Evolutionary conservation across 2,113 vertebrate genomes (phyloP).

Genomic region (Trematomus loennbergii): DNA sequence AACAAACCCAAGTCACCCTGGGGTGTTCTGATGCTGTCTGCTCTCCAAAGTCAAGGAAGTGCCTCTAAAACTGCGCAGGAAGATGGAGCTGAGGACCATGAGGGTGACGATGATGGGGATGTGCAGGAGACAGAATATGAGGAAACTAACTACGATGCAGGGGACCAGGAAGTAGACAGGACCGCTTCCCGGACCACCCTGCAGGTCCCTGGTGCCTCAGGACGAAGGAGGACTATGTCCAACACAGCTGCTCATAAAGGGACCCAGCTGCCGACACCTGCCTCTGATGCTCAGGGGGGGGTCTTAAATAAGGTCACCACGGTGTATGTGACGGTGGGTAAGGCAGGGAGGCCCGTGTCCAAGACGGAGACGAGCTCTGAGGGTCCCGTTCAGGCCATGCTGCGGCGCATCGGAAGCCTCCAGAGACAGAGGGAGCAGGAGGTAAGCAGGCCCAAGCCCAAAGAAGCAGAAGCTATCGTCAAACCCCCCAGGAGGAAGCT

Average conservation of each 20-base stretch:
- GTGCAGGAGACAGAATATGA: slow-evolving; percentile 27
- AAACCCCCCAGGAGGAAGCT: slow-evolving; percentile 89
- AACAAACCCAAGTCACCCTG: slow-evolving; percentile 85
- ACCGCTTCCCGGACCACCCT: slow-evolving; percentile 36
- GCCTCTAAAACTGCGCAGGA: slow-evolving; percentile 62
- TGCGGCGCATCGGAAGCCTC: slow-evolving; percentile 89
- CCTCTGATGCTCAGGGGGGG: slow-evolving; percentile 66
- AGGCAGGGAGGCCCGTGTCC: slow-evolving; percentile 62
- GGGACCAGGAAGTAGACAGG: slow-evolving; percentile 59
- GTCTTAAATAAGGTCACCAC: slow-evolving; percentile 82
- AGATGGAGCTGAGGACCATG: slow-evolving; percentile 58
- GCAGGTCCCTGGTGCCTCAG: slow-evolving; percentile 66
- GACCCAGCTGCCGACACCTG: slow-evolving; percentile 75
- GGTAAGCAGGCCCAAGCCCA: slow-evolving; percentile 70
- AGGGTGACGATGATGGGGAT: slow-evolving; percentile 44
- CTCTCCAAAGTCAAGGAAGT: slow-evolving; percentile 70
- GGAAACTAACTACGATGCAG: slow-evolving; percentile 43
- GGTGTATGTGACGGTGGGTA: slow-evolving; percentile 91
- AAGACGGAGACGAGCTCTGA: slow-evolving; percentile 76
- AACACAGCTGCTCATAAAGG: slow-evolving; percentile 79
- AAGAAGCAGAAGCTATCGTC: slow-evolving; percentile 75
- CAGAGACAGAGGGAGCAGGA: slow-evolving; percentile 86
- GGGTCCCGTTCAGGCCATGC: slow-evolving; percentile 87
- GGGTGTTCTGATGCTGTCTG: slow-evolving; percentile 81
- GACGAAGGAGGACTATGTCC: slow-evolving; percentile 72